Percentiles rank a stretch among this genome's conserved stretches.
Evolutionary conservation across 2,888 invertebrate species (phyloP).

Genomic region (Pharmacophagus antenor): DNA sequence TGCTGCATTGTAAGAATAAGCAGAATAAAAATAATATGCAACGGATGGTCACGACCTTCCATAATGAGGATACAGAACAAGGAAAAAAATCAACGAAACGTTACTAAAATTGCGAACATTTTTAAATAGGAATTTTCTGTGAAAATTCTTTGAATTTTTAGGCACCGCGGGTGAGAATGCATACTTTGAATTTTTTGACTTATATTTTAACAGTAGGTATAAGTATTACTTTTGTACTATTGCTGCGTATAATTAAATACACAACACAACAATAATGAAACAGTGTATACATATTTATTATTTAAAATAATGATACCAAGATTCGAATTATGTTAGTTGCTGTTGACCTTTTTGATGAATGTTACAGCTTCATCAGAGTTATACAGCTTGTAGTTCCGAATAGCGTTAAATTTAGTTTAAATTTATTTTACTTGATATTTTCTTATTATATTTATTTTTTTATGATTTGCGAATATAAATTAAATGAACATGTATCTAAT

Average conservation of each 20-base stretch:
- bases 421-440: too few species aligned
- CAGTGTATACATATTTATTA: too few species aligned
- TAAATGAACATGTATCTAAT: too few species aligned
- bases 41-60: constrained; percentile 4
- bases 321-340: too few species aligned
- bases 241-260: not conserved
- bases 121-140: constrained; percentile 12
- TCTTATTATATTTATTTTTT: too few species aligned
- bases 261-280: too few species aligned
- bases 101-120: constrained; percentile 3
- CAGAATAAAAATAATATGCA: not conserved
- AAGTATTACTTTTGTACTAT: not conserved
- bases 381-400: too few species aligned
- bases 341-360: too few species aligned
- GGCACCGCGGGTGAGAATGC: not conserved
- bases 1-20: constrained; percentile 1
- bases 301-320: too few species aligned
- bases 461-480: too few species aligned
- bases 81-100: constrained; percentile 8
- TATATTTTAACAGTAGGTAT: not conserved
- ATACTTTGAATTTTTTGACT: not conserved
- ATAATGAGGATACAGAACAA: constrained; percentile 6
- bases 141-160: constrained; percentile 10
- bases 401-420: too few species aligned
- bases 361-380: too few species aligned